Percentiles rank a stretch among this genome's conserved stretches.
These are phyloP conservation scores for Trypoxylus dichotomus DNA, from an alignment of 1,140 invertebrate genomes.

Conservation along the genomic window DNA sequence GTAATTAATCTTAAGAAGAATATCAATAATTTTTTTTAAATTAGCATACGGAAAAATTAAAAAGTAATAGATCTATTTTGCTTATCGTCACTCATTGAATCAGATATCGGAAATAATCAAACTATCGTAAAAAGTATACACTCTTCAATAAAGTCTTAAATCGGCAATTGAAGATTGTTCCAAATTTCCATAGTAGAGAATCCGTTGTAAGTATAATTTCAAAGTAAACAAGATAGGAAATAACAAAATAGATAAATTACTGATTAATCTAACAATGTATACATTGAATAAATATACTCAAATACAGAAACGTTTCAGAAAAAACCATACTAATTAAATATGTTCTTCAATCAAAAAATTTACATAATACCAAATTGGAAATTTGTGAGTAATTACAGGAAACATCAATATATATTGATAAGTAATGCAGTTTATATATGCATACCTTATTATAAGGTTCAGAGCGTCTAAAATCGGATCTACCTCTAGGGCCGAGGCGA, in stretches of 20 bases:
- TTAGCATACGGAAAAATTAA: neutral
- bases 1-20: neutral
- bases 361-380: neutral
- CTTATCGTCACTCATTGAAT: neutral
- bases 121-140: neutral
- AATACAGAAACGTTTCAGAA: conserved; percentile 13
- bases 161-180: neutral
- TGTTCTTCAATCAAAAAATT: conserved; percentile 11
- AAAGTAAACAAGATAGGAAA: neutral
- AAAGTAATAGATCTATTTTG: conserved; percentile 30
- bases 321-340: neutral
- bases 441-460: conserved; percentile 53
- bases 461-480: conserved; percentile 50
- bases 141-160: neutral
- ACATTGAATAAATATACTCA: conserved; percentile 17
- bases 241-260: conserved; percentile 28
- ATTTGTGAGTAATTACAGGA: conserved; percentile 15
- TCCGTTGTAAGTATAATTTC: neutral
- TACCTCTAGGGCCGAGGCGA: conserved; percentile 49
- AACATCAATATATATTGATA: conserved; percentile 1
- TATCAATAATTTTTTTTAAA: neutral
- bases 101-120: neutral
- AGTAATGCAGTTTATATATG: conserved; percentile 30
- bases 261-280: conserved; percentile 30
- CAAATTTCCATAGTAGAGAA: neutral